Evolutionary conservation across 2,797 vertebrate genomes (phyloP), one percentile per base, ranked within the genome.

Genomic region (Neoniphon sammara): DNA sequence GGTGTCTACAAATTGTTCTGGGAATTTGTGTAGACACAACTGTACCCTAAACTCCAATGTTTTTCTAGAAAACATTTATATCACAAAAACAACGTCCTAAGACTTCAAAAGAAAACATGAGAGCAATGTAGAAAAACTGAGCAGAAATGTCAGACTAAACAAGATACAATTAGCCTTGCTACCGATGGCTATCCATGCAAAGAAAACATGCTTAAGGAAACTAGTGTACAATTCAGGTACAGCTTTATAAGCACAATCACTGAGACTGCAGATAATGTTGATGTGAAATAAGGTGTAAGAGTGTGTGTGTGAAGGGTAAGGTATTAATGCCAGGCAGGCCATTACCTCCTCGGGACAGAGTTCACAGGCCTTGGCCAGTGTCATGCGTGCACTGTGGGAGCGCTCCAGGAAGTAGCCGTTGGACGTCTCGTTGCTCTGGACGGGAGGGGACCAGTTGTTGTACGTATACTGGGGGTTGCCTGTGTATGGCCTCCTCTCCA

Each of bases 341-440:
- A n/a, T 90, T 96, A 99, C 98, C 97, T 99, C 98, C 87, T 99
- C 98, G 7, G 98, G 98, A 93, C 98, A 99, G 81, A 99, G 96
- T 88, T 99, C 98, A 92, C 98, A 99, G 93, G 98, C 98, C 93
- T 99, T 99, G 93, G 98, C 97, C 89, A 99, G 96, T 67, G 98
- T 99, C 97, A 99, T 98, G 84, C 98, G 96, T 70, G 98, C 98
- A 86, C 98, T 99, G 94, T 99, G 98, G 2, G 98, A 99, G 81
- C 98, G 96, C 92, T 99, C 98, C 88, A 99, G 93, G 93, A 99
- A 99, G 89, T 99, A 99, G 87, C 98, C 97, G 70, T 99, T 99
- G 86, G 98, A 99, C 65, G 98, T 99, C 93, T 99, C 98, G 68
- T 99, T 99, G 95, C 98, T 99, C 91, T 99, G 98, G 64, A 99